Conservation (phyloP, 2,888 invertebrate genomes). For the Scaptomyza tumidula region DNA sequence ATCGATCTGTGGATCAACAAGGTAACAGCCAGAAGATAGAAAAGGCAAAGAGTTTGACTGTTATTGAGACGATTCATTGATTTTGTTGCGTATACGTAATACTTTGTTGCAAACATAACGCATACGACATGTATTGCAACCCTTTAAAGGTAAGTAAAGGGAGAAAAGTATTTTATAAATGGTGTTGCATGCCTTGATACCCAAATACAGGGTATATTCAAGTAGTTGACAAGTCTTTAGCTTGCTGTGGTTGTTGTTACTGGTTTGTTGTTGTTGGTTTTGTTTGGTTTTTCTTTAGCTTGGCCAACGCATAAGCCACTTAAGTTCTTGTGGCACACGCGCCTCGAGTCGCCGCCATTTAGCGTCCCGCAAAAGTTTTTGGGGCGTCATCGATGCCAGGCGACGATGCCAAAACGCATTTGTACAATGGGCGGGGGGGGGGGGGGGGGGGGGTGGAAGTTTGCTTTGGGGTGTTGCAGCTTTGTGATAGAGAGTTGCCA, state of each 20-base stretch:
- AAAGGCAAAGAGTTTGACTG: no score
- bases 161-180: no score
- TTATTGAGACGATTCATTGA: no score
- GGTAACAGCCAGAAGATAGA: no score
- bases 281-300: slow-evolving; percentile 14
- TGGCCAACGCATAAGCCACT: slow-evolving; percentile 79
- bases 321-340: slow-evolving; percentile 80
- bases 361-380: slow-evolving; percentile 72
- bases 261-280: slow-evolving; percentile 27
- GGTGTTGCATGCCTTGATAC: no score
- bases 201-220: background rate
- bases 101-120: background rate
- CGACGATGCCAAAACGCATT: slow-evolving; percentile 71
- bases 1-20: no score
- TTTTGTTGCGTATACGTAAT: slow-evolving; percentile 2
- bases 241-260: slow-evolving; percentile 34
- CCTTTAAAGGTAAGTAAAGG: background rate
- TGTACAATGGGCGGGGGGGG: slow-evolving; percentile 14
- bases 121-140: background rate
- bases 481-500: slow-evolving; percentile 4
- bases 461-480: background rate
- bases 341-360: slow-evolving; percentile 78
- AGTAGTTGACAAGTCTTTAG: background rate
- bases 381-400: slow-evolving; percentile 74
- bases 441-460: no score